Base-by-base conservation (phyloP, 2,797 vertebrate genomes). In the Vireo griseus region DNA sequence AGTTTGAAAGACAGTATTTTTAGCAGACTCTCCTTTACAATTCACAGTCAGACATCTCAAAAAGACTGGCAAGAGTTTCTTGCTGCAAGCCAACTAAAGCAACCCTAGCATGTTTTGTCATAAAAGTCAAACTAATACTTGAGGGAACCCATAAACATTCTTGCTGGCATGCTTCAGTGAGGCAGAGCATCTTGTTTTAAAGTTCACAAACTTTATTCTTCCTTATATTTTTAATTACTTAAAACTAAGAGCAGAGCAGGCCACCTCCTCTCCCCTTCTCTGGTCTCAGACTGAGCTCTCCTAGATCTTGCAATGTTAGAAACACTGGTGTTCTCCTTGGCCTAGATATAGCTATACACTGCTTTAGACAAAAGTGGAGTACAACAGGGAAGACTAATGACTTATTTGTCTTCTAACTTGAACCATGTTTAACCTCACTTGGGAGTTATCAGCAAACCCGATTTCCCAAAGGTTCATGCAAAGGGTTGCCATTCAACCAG, bases 401-500 rank as follows among this genome's bases (percentile, higher is more conserved):
- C 45, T 77, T 58, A 47, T 81, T 59, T 91, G 44, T 68, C 65
- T 88, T 84, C 58, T 75, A 66, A 77, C 90, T 3, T 37, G 39
- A 86, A 72, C 48, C 0, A 1, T 28, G 5, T 88, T 88, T 81
- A 74, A 77, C 66, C 58, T 69, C 88, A 69, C 66, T 78, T 69
- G 29, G 84, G 75, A 88, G 52, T 67, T 92, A 95, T n/a, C 88
- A 71, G 88, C 50, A 95, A 88, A 83, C 28, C 33, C 29, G 33
- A 85, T 57, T 90, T 90, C 61, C 69, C 42, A 59, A 57, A 79
- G 80, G 86, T 73, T 81, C 80, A 51, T 31, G 62, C 42, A 88
- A 68, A 92, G 45, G 51, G 66, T 22, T 83, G 35, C 25, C 8
- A 1, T 33, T 62, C 51, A 90, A 81, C 58, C 44, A 81, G 77